Conservation (phyloP, 2,888 invertebrate genomes). For the Drosophila setosimentum region DNA sequence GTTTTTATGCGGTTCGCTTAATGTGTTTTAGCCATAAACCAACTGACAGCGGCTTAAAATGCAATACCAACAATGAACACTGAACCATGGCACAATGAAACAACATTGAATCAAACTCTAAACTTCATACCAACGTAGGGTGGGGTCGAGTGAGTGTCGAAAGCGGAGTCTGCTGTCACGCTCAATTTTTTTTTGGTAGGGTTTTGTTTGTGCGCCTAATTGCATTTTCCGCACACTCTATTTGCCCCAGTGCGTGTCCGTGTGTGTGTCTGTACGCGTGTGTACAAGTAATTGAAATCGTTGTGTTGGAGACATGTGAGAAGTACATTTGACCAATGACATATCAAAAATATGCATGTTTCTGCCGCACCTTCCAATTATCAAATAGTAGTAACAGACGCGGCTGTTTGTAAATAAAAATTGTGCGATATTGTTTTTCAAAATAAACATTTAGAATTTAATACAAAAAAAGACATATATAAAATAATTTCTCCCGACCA, state of each 20-base stretch:
- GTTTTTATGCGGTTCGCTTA: slow-evolving; percentile 80
- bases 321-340: slow-evolving; percentile 55
- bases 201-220: slow-evolving; percentile 71
- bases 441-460: too few species aligned
- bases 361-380: slow-evolving; percentile 20
- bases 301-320: slow-evolving; percentile 37
- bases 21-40: slow-evolving; percentile 79
- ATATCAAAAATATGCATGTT: slow-evolving; percentile 12
- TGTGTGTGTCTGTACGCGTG: slow-evolving; percentile 21
- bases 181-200: slow-evolving; percentile 26
- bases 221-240: slow-evolving; percentile 62
- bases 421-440: too few species aligned
- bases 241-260: background rate
- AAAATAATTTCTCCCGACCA: too few species aligned
- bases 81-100: slow-evolving; percentile 35
- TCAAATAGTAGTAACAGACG: slow-evolving; percentile 4
- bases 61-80: slow-evolving; percentile 39
- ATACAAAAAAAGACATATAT: too few species aligned
- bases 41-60: slow-evolving; percentile 60
- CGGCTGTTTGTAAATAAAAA: too few species aligned
- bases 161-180: background rate
- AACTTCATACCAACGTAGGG: slow-evolving; percentile 10
- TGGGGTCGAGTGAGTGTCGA: background rate
- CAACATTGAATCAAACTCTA: slow-evolving; percentile 24
- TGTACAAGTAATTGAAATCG: slow-evolving; percentile 63